Evolutionary conservation across 2,888 invertebrate genomes (phyloP).

Genomic region (Aporophyla nigra): DNA sequence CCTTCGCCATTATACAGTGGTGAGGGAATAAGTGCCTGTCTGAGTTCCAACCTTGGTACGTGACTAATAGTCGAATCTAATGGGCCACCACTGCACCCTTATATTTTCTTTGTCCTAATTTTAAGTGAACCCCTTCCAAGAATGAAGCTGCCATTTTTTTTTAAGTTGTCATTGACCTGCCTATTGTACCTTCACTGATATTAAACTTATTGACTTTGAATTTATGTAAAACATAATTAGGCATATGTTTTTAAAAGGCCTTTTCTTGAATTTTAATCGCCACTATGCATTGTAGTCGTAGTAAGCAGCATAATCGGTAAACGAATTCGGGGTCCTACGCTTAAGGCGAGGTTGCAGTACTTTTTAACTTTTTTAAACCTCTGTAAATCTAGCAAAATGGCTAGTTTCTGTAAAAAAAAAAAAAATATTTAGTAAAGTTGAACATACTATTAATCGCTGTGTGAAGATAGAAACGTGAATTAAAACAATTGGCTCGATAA

Average conservation of each 20-base stretch:
- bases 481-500: too few species aligned
- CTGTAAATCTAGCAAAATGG: too few species aligned
- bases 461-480: too few species aligned
- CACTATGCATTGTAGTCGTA: slow-evolving; percentile 3
- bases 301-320: slow-evolving; percentile 8
- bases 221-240: slow-evolving; percentile 15
- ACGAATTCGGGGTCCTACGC: slow-evolving; percentile 6
- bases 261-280: slow-evolving; percentile 33
- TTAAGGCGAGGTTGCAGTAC: too few species aligned
- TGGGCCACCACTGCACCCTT: neutral
- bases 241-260: neutral
- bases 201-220: slow-evolving; percentile 26
- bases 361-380: too few species aligned
- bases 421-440: too few species aligned
- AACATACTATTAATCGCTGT: too few species aligned
- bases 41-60: neutral
- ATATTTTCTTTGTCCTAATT: neutral
- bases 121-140: neutral
- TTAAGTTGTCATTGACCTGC: too few species aligned
- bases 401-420: too few species aligned
- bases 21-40: too few species aligned
- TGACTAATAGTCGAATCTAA: neutral
- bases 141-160: neutral
- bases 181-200: neutral
- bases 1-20: too few species aligned